Conservation (phyloP, 2,888 invertebrate species). For the Anagyrus pseudococci region DNA sequence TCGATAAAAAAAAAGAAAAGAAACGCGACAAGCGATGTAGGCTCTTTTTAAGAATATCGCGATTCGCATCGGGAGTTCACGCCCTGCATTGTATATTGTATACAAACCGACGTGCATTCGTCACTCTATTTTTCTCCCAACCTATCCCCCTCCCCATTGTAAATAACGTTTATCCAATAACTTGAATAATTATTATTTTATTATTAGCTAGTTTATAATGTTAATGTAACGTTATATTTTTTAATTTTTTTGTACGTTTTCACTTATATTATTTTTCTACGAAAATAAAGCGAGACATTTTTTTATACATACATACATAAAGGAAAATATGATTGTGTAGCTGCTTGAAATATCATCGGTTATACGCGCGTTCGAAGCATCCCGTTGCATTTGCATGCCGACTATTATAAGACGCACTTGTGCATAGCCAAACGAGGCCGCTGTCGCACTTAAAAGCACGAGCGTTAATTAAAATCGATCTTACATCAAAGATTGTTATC, state of each 20-base stretch:
- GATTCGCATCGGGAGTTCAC: too few species aligned
- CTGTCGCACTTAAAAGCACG: conserved; percentile 1
- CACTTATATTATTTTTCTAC: conserved; percentile 31
- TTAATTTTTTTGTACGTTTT: conserved; percentile 30
- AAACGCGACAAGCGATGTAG: too few species aligned
- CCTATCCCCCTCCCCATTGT: conserved; percentile 17
- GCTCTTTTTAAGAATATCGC: too few species aligned
- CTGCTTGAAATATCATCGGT: background rate
- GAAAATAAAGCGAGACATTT: conserved; percentile 34
- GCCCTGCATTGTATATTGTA: conserved; percentile 13
- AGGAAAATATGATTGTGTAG: background rate
- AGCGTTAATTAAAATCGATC: conserved; percentile 10
- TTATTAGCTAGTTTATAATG: conserved; percentile 22
- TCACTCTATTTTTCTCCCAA: background rate
- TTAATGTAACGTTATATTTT: conserved; percentile 23
- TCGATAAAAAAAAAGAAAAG: too few species aligned
- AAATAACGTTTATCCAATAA: conserved; percentile 31
- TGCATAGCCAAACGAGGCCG: background rate
- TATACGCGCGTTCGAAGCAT: background rate
- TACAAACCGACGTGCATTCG: background rate
- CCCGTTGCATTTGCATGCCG: too few species aligned
- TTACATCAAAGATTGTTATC: conserved; percentile 3
- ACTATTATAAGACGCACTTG: too few species aligned
- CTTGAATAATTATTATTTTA: conserved; percentile 7
- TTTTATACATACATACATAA: conserved; percentile 21